Evolutionary conservation across 2,888 invertebrate genomes (phyloP).

Genomic region (Phania funesta): DNA sequence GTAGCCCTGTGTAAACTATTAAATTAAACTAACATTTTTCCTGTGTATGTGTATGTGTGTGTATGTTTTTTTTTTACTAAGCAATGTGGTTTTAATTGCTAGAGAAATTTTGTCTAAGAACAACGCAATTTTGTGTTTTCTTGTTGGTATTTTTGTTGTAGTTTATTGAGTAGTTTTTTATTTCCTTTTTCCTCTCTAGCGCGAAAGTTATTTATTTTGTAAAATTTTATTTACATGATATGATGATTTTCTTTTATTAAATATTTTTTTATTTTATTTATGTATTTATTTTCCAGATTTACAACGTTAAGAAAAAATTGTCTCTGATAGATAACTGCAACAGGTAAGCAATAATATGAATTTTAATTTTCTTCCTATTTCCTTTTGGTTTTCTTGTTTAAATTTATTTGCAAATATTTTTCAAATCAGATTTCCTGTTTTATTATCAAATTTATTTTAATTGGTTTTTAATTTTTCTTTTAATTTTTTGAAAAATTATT

Average conservation of each 20-base stretch:
- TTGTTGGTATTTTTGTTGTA: conserved; percentile 2
- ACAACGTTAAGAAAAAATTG: conserved; percentile 21
- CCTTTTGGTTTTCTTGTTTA: conserved; percentile 34
- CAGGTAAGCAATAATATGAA: conserved; percentile 46
- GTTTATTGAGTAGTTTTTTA: conserved; percentile 19
- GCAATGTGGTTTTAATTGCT: conserved; percentile 40
- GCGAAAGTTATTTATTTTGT: conserved; percentile 56
- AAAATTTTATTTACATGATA: conserved; percentile 16
- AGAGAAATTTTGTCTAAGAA: conserved; percentile 60
- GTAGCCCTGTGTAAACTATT: too few relatives aligned
- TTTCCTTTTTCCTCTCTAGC: background rate
- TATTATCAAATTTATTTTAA: background rate
- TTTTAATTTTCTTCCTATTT: conserved; percentile 59
- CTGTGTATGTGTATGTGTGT: too few relatives aligned
- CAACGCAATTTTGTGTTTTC: conserved; percentile 13
- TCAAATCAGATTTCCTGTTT: conserved; percentile 22
- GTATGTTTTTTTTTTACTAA: background rate
- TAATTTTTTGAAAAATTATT: too few relatives aligned
- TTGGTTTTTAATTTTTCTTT: background rate
- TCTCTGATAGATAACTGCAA: conserved; percentile 12
- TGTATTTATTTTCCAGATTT: conserved; percentile 44
- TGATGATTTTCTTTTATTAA: conserved; percentile 6
- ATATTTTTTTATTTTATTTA: conserved; percentile 14
- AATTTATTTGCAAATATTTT: conserved; percentile 9
- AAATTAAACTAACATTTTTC: too few relatives aligned